Conservation (phyloP, 2,888 invertebrate genomes). For the Brenthis daphne region DNA sequence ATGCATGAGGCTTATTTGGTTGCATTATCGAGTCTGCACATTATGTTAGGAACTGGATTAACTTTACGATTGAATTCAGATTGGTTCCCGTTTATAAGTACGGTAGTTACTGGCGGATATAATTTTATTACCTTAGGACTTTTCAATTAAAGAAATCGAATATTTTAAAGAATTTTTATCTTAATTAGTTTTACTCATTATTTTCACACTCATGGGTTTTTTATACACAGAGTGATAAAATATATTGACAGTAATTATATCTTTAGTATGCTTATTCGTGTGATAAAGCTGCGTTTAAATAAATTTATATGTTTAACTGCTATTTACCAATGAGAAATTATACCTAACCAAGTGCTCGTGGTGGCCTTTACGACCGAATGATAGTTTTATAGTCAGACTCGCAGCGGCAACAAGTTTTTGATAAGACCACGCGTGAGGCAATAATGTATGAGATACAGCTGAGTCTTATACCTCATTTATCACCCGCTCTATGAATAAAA, state of each 20-base stretch:
- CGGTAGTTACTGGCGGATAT: slow-evolving; percentile 31
- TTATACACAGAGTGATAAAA: slow-evolving; percentile 10
- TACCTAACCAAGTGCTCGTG: slow-evolving; percentile 64
- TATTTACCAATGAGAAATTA: slow-evolving; percentile 63
- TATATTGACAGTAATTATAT: slow-evolving; percentile 19
- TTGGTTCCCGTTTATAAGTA: slow-evolving; percentile 34
- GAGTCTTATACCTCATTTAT: slow-evolving; percentile 74
- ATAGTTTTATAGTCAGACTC: slow-evolving; percentile 60
- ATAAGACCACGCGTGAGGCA: slow-evolving; percentile 73
- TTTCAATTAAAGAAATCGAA: not conserved
- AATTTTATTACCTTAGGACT: slow-evolving; percentile 16
- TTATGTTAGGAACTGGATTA: slow-evolving; percentile 38
- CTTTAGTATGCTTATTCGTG: slow-evolving; percentile 12
- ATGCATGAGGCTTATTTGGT: slow-evolving; percentile 42
- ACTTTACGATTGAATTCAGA: slow-evolving; percentile 43
- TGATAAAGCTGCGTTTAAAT: slow-evolving; percentile 61
- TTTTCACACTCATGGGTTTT: not conserved
- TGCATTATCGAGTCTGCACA: slow-evolving; percentile 40
- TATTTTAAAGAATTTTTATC: slow-evolving; percentile 4
- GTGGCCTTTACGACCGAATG: slow-evolving; percentile 59
- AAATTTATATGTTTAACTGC: slow-evolving; percentile 68
- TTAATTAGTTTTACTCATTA: slow-evolving; percentile 2
- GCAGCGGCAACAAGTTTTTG: slow-evolving; percentile 75
- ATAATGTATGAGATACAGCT: slow-evolving; percentile 78
- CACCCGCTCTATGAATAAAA: slow-evolving; percentile 78